These are phyloP conservation scores for Solenodon paradoxus DNA, from an alignment of 2,113 vertebrate species.

Conservation along the genomic window DNA sequence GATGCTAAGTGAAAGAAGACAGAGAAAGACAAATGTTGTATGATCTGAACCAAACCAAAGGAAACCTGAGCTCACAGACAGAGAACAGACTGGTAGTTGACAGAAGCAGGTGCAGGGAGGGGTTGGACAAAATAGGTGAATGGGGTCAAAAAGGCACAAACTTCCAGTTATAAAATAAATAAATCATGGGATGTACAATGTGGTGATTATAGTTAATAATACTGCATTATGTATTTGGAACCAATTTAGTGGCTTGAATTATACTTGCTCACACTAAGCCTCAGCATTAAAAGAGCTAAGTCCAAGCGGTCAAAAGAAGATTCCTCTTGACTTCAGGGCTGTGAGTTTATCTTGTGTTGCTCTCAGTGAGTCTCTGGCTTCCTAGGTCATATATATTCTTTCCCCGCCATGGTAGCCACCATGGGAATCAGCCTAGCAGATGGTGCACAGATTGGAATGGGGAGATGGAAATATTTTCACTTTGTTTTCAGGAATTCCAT, in stretches of 20 bases:
- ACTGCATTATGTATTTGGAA: not conserved
- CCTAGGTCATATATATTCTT: not conserved
- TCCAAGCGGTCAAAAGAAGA: not conserved
- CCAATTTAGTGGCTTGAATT: not conserved
- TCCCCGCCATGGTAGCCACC: not conserved
- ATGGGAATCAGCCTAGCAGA: conserved; percentile 28
- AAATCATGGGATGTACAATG: too few species aligned
- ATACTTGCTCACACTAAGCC: not conserved
- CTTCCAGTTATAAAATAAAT: too few species aligned
- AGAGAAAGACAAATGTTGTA: too few species aligned
- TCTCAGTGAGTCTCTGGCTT: not conserved
- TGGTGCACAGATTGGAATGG: conserved; percentile 19
- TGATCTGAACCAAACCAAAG: too few species aligned
- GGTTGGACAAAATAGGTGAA: too few species aligned
- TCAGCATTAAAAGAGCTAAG: not conserved
- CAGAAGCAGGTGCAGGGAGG: too few species aligned
- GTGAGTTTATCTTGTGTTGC: not conserved
- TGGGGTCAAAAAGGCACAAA: too few species aligned
- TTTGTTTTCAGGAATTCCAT: conserved; percentile 3
- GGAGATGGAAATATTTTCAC: not conserved
- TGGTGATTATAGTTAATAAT: too few species aligned
- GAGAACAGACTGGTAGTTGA: too few species aligned
- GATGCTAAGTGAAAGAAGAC: too few species aligned
- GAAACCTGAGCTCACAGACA: too few species aligned
- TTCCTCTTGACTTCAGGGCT: not conserved